Evolutionary conservation across 2,113 vertebrate genomes (phyloP), one percentile per base, ranked within the genome.

Genomic region (Copsychus sechellarum): DNA sequence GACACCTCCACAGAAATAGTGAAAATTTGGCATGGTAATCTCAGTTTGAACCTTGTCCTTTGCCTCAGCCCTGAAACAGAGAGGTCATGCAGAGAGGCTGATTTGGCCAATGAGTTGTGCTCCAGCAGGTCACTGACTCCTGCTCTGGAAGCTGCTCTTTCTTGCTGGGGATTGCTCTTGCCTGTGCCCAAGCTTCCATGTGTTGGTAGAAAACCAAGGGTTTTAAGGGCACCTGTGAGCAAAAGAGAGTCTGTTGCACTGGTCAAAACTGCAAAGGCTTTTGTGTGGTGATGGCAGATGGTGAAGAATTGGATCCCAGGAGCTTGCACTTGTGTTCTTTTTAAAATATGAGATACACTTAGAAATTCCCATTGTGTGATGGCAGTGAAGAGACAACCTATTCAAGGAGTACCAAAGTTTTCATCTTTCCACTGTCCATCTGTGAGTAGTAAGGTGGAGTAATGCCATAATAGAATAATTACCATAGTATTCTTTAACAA

Each of bases 101-200:
- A 33, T 56, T 65, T 3, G 1, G 34, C 40, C 73, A 23, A 29
- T 0, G 6, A 24, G 34, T 54, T 67, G 8, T 57, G 28, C 23
- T 47, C 29, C 12, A 23, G 33, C 28, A 67, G 25, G 47, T 51
- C 65, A 36, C 65, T 42, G 22, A 7, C 31, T 67, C 34, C 9
- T 22, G 34, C 23, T 21, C 23, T 6, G 4, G 36, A 14, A 33
- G 33, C 53, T 43, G 28, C 25, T 34, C 11, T 40, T 51, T 73
- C 36, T 54, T 92, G 34, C 36, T 43, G 5, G 40, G 5, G 28
- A 21, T 85, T 1, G 1, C 1, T 4, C 31, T 86, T 77, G 10
- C 25, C 28, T 2, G 0, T 72, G 19, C 17, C 31, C 8, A n/a
- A 54, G 22, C 19, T 9, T 36, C 18, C 11, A 5, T 1, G 1